Conservation (phyloP, 2,113 vertebrate species). For the Mandrillus leucophaeus region DNA sequence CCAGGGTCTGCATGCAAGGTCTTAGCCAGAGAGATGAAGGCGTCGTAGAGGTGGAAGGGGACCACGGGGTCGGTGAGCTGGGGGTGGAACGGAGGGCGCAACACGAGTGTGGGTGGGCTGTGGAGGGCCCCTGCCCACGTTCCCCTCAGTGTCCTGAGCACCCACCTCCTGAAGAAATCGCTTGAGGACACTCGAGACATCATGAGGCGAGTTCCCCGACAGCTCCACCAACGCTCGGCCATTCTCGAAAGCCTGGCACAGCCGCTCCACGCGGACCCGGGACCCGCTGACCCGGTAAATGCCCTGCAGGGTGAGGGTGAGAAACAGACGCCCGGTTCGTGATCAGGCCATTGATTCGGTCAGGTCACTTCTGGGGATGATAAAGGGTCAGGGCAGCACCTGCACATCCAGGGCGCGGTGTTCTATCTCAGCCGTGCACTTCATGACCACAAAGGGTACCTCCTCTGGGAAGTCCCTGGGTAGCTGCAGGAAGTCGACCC, state of each 20-base stretch:
- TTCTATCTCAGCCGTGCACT: slow-evolving; percentile 93
- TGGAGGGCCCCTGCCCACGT: background rate
- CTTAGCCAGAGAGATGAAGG: slow-evolving; percentile 90
- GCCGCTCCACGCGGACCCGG: slow-evolving; percentile 91
- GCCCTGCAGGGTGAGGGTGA: slow-evolving; percentile 82
- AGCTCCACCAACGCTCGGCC: slow-evolving; percentile 92
- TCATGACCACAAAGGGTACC: slow-evolving; percentile 91
- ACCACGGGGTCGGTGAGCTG: slow-evolving; percentile 94
- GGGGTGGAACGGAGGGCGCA: slow-evolving; percentile 15
- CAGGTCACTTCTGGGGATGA: background rate
- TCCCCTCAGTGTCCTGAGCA: background rate
- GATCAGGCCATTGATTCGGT: background rate
- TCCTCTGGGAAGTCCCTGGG: slow-evolving; percentile 85
- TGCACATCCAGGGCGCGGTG: slow-evolving; percentile 90
- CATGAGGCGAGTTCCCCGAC: slow-evolving; percentile 92
- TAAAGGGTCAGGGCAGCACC: slow-evolving; percentile 79
- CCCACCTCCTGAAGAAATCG: slow-evolving; percentile 95
- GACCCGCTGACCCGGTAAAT: slow-evolving; percentile 95
- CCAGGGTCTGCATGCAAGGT: slow-evolving; percentile 81
- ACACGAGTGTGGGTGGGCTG: slow-evolving; percentile 22
- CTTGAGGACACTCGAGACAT: slow-evolving; percentile 93
- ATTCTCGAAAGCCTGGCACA: slow-evolving; percentile 92
- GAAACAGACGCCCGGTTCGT: background rate
- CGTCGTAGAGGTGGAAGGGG: slow-evolving; percentile 88
- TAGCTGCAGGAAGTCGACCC: slow-evolving; percentile 86